These are phyloP conservation scores for Antigone vipio DNA, from an alignment of 2,113 vertebrate genomes.

Conservation along the genomic window DNA sequence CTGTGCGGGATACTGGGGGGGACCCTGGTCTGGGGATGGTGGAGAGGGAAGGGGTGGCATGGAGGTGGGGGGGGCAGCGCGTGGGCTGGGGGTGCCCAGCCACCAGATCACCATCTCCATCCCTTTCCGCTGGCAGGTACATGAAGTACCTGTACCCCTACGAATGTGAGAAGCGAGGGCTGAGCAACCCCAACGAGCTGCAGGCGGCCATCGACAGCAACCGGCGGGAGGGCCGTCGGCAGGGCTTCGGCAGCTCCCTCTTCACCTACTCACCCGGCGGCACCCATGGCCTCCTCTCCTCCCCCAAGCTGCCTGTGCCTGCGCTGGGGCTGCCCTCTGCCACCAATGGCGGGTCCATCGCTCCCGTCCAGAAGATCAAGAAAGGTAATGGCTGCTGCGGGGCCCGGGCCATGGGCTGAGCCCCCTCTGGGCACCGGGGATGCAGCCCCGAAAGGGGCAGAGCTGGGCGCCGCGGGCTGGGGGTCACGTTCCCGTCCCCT, in stretches of 20 bases:
- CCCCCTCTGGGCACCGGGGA: fast-evolving
- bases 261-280: conserved; percentile 91
- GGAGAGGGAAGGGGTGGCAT: too few relatives aligned
- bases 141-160: conserved; percentile 99
- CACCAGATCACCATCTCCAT: fast-evolving
- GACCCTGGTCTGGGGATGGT: fast-evolving
- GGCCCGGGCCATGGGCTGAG: background rate
- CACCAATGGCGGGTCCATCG: conserved; percentile 85
- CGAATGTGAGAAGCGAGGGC: conserved; percentile 92
- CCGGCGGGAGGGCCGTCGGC: conserved; percentile 89
- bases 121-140: conserved; percentile 76
- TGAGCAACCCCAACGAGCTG: conserved; percentile 95
- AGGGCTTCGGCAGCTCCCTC: conserved; percentile 90
- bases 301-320: conserved; percentile 83
- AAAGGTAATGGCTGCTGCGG: conserved; percentile 76
- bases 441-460: fast-evolving
- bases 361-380: conserved; percentile 88
- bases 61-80: background rate
- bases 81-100: background rate
- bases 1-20: background rate
- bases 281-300: conserved; percentile 88
- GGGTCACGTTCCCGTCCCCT: fast-evolving
- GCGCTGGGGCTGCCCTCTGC: conserved; percentile 75
- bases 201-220: conserved; percentile 98
- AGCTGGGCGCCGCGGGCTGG: fast-evolving